Percentiles rank a stretch among this genome's conserved stretches.
phyloP scores from a whole-genome alignment of 2,113 vertebrate species.

The Larimichthys polyactis region DNA sequence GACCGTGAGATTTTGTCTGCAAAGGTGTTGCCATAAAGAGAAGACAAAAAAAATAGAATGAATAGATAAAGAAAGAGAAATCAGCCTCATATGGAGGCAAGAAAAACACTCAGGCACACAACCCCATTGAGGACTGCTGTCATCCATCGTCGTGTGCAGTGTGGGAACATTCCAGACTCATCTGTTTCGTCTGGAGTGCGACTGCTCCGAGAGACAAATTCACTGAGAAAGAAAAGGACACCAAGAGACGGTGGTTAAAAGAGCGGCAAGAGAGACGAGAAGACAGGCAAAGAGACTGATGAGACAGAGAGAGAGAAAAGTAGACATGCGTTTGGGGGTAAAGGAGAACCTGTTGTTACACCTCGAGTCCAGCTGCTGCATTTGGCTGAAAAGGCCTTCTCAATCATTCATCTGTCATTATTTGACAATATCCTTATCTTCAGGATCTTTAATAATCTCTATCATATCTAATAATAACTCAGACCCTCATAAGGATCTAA shows the following conservation, averaged over 20 bases:
- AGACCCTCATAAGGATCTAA: too few species aligned
- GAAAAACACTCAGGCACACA: conserved; percentile 24
- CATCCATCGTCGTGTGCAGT: conserved; percentile 16
- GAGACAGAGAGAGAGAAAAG: conserved; percentile 9
- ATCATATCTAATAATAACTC: too few species aligned
- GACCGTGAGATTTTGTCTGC: conserved; percentile 5
- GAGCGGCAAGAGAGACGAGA: conserved; percentile 10
- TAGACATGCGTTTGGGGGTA: not conserved
- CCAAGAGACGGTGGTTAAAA: not conserved
- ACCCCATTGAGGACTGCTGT: conserved; percentile 39
- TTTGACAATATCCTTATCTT: not conserved
- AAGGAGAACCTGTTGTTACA: conserved; percentile 12
- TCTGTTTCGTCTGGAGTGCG: conserved; percentile 55
- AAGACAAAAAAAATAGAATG: conserved; percentile 3
- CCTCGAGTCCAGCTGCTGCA: conserved; percentile 28
- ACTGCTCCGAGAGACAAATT: conserved; percentile 35
- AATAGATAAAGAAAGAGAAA: conserved; percentile 20
- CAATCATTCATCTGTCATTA: not conserved
- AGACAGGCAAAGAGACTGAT: conserved; percentile 36
- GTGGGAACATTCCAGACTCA: conserved; percentile 51
- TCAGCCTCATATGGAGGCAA: not conserved
- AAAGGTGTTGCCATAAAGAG: conserved; percentile 18
- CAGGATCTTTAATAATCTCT: not conserved
- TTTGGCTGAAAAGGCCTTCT: not conserved
- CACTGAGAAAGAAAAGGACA: conserved; percentile 26